Evolutionary conservation across 2,888 invertebrate species (phyloP).

Genomic region (Lomographa bimaculata): DNA sequence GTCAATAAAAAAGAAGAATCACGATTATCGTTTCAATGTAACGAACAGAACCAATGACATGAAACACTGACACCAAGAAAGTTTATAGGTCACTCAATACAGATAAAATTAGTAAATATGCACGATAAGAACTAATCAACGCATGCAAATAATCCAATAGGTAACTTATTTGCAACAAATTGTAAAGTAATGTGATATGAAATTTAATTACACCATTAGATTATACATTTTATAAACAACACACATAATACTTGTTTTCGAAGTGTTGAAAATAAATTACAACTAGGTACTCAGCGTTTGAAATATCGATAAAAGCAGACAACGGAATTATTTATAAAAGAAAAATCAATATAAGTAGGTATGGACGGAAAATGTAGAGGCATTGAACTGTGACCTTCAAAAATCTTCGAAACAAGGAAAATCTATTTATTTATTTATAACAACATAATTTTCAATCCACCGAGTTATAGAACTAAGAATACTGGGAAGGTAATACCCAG

Average conservation of each 20-base stretch:
- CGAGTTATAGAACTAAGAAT: too few species aligned
- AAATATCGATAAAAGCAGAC: too few species aligned
- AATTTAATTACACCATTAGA: too few species aligned
- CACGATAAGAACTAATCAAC: constrained; percentile 54
- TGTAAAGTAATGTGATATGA: too few species aligned
- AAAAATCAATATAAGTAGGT: too few species aligned
- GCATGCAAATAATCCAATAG: constrained; percentile 44
- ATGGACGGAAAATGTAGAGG: background rate
- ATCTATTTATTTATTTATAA: background rate
- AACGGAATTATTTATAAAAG: too few species aligned
- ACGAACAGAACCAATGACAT: constrained; percentile 53
- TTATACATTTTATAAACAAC: too few species aligned
- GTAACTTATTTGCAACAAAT: constrained; percentile 33
- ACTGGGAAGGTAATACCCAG: too few species aligned
- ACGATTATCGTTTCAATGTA: constrained; percentile 39
- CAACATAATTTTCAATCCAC: too few species aligned
- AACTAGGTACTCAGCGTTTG: too few species aligned
- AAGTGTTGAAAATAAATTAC: too few species aligned
- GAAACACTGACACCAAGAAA: constrained; percentile 56
- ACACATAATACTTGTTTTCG: too few species aligned
- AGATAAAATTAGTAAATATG: constrained; percentile 58
- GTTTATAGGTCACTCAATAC: constrained; percentile 56
- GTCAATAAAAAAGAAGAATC: constrained; percentile 23
- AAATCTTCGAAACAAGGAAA: constrained; percentile 5
- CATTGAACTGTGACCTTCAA: constrained; percentile 4